Conservation (phyloP, 2,113 vertebrate genomes). For the Heterotis niloticus region DNA sequence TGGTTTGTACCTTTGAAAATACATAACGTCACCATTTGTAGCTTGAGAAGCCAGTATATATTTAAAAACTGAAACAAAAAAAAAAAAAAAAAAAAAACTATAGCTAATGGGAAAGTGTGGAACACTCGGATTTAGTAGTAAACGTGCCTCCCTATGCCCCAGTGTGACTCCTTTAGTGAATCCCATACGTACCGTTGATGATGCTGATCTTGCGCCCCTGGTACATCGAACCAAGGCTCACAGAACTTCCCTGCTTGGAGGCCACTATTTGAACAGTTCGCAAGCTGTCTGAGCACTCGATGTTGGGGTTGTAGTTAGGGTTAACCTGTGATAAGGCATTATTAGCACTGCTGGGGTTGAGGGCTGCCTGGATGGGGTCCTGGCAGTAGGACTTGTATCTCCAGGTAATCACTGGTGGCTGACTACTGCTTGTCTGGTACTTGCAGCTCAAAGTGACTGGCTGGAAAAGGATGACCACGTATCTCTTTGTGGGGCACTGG, state of each 20-base stretch:
- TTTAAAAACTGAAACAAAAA: neutral
- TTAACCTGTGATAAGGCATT: slow-evolving; percentile 69
- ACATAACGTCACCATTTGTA: neutral
- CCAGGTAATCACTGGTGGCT: slow-evolving; percentile 70
- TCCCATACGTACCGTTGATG: slow-evolving; percentile 59
- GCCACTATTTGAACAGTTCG: slow-evolving; percentile 77
- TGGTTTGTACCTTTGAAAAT: neutral
- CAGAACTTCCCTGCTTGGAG: slow-evolving; percentile 68
- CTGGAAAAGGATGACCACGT: slow-evolving; percentile 82
- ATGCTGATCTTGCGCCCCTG: slow-evolving; percentile 79
- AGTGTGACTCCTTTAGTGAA: neutral
- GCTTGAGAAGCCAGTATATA: no score
- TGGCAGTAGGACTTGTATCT: slow-evolving; percentile 83
- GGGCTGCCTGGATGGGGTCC: slow-evolving; percentile 74
- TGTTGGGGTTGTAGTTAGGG: slow-evolving; percentile 77
- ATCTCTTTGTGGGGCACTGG: slow-evolving; percentile 51
- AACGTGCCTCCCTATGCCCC: neutral
- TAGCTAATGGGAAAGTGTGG: no score
- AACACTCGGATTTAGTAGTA: no score
- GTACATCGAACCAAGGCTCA: slow-evolving; percentile 69
- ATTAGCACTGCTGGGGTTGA: slow-evolving; percentile 71
- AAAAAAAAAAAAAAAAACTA: neutral
- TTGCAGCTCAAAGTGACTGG: slow-evolving; percentile 73
- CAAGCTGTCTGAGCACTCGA: slow-evolving; percentile 73
- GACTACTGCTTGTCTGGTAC: slow-evolving; percentile 54